A percentile compares a stretch with the other conserved stretches of the same genome.
Evolutionary conservation across 23 tunicate species (phyloP).

Genomic region (Diplosoma virens): DNA sequence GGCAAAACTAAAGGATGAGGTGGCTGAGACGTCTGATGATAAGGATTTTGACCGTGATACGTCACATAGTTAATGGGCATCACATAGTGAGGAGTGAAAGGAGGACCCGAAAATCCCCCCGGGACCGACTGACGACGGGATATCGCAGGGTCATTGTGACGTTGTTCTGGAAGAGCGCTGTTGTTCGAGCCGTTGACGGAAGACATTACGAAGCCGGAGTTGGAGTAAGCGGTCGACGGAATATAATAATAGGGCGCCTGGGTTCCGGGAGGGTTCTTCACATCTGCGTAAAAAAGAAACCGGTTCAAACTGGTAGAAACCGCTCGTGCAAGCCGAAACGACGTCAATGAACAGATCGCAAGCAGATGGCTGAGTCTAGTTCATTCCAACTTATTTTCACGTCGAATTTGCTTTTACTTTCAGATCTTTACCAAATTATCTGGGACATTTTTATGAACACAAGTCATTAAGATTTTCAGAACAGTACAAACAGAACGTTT

Average conservation of each 20-base stretch:
- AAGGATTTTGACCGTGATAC: conserved; percentile 30
- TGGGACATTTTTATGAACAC: no score
- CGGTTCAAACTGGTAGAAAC: no score
- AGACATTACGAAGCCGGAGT: conserved; percentile 14
- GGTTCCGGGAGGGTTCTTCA: not conserved
- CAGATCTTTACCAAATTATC: no score
- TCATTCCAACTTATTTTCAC: no score
- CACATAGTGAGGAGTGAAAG: conserved; percentile 34
- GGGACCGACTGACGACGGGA: conserved; percentile 22
- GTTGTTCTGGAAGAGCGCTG: conserved; percentile 10
- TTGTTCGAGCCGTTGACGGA: conserved; percentile 3
- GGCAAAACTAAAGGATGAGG: conserved; percentile 34
- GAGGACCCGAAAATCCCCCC: not conserved
- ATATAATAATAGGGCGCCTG: not conserved
- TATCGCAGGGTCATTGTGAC: conserved; percentile 5
- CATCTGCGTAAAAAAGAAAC: not conserved
- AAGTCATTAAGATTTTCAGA: no score
- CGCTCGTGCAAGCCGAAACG: no score
- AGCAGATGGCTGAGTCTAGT: no score
- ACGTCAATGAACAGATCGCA: no score
- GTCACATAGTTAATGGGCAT: conserved; percentile 43
- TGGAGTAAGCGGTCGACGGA: not conserved
- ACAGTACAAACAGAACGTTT: no score
- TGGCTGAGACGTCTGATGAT: conserved; percentile 6
- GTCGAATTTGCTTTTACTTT: no score